Conservation (phyloP, 1,140 invertebrate genomes). For the Bombus cullumanus region DNA sequence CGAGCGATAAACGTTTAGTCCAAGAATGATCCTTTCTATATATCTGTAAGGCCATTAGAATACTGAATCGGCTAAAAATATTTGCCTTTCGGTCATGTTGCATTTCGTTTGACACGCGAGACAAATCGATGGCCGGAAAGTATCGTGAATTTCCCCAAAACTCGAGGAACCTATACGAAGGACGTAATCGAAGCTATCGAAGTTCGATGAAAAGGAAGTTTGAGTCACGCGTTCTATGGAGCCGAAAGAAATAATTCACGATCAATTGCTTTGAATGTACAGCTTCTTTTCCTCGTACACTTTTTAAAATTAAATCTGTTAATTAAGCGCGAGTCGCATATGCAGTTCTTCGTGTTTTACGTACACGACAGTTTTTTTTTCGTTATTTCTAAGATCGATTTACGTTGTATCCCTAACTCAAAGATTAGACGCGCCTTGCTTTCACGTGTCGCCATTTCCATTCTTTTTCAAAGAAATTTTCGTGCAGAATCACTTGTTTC, state of each 20-base stretch:
- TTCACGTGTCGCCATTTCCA: not conserved
- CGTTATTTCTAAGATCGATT: not conserved
- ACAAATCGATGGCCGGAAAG: not conserved
- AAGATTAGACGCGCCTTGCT: not conserved
- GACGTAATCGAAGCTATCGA: not conserved
- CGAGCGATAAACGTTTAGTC: conserved; percentile 51
- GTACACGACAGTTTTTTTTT: not conserved
- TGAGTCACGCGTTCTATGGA: not conserved
- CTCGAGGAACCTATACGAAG: not conserved
- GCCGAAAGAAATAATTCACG: not conserved
- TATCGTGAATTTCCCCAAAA: not conserved
- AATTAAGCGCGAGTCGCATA: not conserved
- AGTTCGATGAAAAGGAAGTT: not conserved
- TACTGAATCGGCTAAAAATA: conserved; percentile 11
- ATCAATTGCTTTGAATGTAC: not conserved
- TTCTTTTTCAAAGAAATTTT: not conserved
- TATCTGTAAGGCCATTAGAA: not conserved
- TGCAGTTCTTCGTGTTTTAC: not conserved
- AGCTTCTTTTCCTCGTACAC: no score
- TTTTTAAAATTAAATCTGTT: not conserved
- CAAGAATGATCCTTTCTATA: conserved; percentile 37
- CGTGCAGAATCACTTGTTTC: not conserved
- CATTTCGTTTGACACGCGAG: not conserved
- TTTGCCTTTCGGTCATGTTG: not conserved
- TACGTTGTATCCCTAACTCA: not conserved